These are phyloP conservation scores for Malurus elegans DNA, from an alignment of 2,113 vertebrate species.

Conservation along the genomic window DNA sequence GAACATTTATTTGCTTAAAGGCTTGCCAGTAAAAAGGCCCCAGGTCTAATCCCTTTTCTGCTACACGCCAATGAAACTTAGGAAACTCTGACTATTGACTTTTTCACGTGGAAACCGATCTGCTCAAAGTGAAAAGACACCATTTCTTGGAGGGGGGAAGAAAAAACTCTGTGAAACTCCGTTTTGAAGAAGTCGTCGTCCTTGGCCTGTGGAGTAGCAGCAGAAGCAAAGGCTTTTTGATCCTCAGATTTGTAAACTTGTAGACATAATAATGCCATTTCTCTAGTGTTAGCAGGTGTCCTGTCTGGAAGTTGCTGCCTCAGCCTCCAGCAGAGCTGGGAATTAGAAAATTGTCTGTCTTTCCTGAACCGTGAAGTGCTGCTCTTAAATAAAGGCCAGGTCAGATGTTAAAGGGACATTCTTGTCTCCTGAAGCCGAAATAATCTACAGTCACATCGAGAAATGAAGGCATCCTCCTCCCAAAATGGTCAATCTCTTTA, in stretches of 20 bases:
- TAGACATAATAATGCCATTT: slow-evolving; percentile 75
- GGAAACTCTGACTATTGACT: slow-evolving; percentile 69
- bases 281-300: slow-evolving; percentile 75
- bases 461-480: slow-evolving; percentile 70
- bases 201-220: slow-evolving; percentile 65
- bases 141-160: slow-evolving; percentile 12
- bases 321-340: slow-evolving; percentile 72
- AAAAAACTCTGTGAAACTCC: slow-evolving; percentile 39
- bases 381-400: slow-evolving; percentile 76
- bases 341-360: slow-evolving; percentile 77
- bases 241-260: slow-evolving; percentile 76
- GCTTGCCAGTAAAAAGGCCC: slow-evolving; percentile 65
- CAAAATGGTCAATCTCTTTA: slow-evolving; percentile 70
- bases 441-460: slow-evolving; percentile 70
- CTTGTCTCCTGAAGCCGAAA: slow-evolving; percentile 74
- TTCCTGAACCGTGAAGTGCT: slow-evolving; percentile 76
- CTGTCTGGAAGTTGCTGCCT: slow-evolving; percentile 74
- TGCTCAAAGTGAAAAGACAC: slow-evolving; percentile 60
- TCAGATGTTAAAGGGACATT: slow-evolving; percentile 77
- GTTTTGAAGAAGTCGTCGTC: slow-evolving; percentile 62
- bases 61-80: slow-evolving; percentile 64
- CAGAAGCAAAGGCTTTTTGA: slow-evolving; percentile 72
- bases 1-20: slow-evolving; percentile 65
- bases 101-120: slow-evolving; percentile 69
- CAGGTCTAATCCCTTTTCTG: slow-evolving; percentile 67